Conservation (phyloP, 2,888 invertebrate species). For the Hydrotaea diabolus region DNA sequence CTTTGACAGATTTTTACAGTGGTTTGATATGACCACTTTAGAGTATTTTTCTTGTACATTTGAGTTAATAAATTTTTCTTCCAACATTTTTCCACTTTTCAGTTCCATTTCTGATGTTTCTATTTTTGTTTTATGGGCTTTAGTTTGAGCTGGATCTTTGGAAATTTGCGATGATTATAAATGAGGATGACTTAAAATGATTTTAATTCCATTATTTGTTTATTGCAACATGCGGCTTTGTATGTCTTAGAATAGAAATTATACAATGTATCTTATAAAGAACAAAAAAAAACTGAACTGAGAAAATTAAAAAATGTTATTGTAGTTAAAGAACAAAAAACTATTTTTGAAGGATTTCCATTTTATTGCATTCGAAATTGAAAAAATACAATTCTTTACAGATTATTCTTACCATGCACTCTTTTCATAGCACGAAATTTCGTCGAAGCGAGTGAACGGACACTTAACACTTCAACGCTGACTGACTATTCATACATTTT, state of each 20-base stretch:
- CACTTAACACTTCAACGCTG: background rate
- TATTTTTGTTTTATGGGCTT: slow-evolving; percentile 27
- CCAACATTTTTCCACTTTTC: slow-evolving; percentile 1
- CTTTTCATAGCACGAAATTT: slow-evolving; percentile 30
- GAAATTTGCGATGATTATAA: background rate
- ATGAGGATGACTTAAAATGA: slow-evolving; percentile 40
- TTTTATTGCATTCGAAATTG: slow-evolving; percentile 13
- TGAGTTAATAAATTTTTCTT: too few relatives aligned
- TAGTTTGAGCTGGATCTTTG: background rate
- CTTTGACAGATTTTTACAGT: too few relatives aligned
- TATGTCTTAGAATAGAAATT: slow-evolving; percentile 25
- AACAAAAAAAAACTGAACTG: background rate
- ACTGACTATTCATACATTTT: slow-evolving; percentile 34
- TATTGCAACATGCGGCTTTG: slow-evolving; percentile 53
- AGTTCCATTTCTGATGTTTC: slow-evolving; percentile 7
- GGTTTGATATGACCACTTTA: too few relatives aligned
- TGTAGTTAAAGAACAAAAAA: background rate
- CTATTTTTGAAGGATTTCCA: background rate
- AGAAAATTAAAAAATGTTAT: slow-evolving; percentile 2
- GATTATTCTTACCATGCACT: background rate
- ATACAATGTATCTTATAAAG: background rate
- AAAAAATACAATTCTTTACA: background rate
- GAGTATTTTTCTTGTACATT: too few relatives aligned
- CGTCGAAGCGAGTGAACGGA: background rate
- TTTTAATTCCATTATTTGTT: slow-evolving; percentile 2